Percentiles rank a stretch among this genome's conserved stretches.
Evolutionary conservation across 2,113 vertebrate genomes (phyloP).

Genomic region (Scolopax mira): DNA sequence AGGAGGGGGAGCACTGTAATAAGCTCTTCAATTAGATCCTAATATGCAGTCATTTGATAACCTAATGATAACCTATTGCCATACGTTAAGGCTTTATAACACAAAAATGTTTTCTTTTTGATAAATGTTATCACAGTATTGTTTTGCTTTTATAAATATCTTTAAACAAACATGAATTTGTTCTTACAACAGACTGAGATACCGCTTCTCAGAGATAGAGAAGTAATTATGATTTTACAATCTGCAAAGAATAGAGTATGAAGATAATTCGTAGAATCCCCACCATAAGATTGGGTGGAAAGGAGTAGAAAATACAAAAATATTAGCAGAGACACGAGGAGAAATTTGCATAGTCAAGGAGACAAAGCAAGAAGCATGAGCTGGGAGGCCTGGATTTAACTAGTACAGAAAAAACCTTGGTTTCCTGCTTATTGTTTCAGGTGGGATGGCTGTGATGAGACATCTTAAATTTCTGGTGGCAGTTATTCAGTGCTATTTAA

Average conservation of each 20-base stretch:
- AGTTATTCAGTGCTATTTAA: background rate
- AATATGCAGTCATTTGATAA: constrained; percentile 40
- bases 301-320: background rate
- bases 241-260: background rate
- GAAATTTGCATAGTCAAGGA: background rate
- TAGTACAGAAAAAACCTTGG: background rate
- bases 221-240: background rate
- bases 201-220: background rate
- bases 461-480: background rate
- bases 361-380: background rate
- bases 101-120: constrained; percentile 36
- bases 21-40: constrained; percentile 55
- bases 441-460: background rate
- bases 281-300: background rate
- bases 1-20: background rate
- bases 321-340: background rate
- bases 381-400: background rate
- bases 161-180: constrained; percentile 40
- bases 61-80: constrained; percentile 28
- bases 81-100: background rate
- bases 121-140: background rate
- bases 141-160: background rate
- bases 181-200: constrained; percentile 8
- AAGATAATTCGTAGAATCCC: background rate
- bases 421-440: background rate